A percentile compares a stretch with the other conserved stretches of the same genome.
Conservation (phyloP, 2,888 invertebrate species). For the Trachelus stipa region DNA sequence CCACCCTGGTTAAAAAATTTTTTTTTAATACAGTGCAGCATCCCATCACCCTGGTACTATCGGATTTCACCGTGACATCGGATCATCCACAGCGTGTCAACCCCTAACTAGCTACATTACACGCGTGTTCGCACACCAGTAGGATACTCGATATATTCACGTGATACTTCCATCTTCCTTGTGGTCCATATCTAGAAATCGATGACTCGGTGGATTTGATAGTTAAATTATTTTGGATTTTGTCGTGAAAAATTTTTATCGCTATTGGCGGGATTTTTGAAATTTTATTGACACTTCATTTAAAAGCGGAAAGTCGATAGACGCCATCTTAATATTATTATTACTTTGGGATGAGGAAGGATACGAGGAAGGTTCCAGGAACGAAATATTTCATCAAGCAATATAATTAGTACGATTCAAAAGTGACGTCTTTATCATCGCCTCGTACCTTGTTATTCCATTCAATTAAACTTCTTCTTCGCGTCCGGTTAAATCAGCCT, state of each 20-base stretch:
- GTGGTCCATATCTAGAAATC: neutral
- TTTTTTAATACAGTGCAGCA: neutral
- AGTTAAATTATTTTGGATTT: neutral
- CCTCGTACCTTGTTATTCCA: constrained; percentile 44
- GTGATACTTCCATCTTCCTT: neutral
- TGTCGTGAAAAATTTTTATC: neutral
- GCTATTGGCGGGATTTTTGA: neutral
- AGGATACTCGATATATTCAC: constrained; percentile 19
- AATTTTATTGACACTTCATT: neutral
- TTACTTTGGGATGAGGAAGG: neutral
- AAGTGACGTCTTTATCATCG: constrained; percentile 54
- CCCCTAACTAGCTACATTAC: constrained; percentile 6
- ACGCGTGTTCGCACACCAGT: constrained; percentile 27
- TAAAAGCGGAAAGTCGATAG: neutral
- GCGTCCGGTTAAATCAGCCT: constrained; percentile 37
- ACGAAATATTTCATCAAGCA: constrained; percentile 58
- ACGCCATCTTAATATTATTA: neutral
- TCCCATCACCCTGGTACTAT: neutral
- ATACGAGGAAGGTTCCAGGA: constrained; percentile 53
- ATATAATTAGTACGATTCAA: constrained; percentile 62
- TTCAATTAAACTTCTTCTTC: constrained; percentile 48
- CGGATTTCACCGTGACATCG: constrained; percentile 11
- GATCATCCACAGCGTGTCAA: constrained; percentile 11
- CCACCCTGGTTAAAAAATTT: neutral
- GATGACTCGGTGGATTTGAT: neutral